Evolutionary conservation across 2,888 invertebrate genomes (phyloP), one percentile per base, ranked within the genome.

Genomic region (Chaitophorus viminalis): DNA sequence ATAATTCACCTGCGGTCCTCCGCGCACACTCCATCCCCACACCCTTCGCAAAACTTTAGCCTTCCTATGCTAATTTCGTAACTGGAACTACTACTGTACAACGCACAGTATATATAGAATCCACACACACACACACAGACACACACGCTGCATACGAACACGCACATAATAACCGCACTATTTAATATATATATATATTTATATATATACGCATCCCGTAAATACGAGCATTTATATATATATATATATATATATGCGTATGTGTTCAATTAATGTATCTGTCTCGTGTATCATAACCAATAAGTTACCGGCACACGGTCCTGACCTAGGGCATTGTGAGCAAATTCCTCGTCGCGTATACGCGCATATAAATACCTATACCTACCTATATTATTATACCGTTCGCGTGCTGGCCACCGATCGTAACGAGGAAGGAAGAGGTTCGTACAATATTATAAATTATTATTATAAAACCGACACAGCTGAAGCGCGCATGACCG

Each of bases 241-340:
- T 78, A 33, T 17, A 33, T 36, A 17, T 29, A 21, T 33, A 46
- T 76, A 33, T 33, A 60, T 21, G 36, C 29, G 75, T 36, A 17
- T 31, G 36, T 74, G 75, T 84, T 65, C 84, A 65, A 84, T 84
- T 84, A 84, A 84, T 84, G 84, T 84, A 84, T 84, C 84, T 84
- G 84, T 84, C 84, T 84, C 65, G 84, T 84, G 75, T 84, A 84
- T 84, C 84, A 65, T 84, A 83, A 84, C 75, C 84, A 83, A 83
- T 83, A 83, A 83, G 82, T 60, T 54, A 83, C 82, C 82, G 36
- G 29, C 29, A 21, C 18, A 74, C 39, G 65, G 33, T 74, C 74
- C 21, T 29, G 82, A 83, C 82, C 82, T 75, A 54, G 60, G 74
- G 21, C 74, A 60, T 83, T 74, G 82, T 74, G 60, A 83, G 82